These are phyloP conservation scores for Galemys pyrenaicus DNA, from an alignment of 2,113 vertebrate genomes.

Conservation along the genomic window DNA sequence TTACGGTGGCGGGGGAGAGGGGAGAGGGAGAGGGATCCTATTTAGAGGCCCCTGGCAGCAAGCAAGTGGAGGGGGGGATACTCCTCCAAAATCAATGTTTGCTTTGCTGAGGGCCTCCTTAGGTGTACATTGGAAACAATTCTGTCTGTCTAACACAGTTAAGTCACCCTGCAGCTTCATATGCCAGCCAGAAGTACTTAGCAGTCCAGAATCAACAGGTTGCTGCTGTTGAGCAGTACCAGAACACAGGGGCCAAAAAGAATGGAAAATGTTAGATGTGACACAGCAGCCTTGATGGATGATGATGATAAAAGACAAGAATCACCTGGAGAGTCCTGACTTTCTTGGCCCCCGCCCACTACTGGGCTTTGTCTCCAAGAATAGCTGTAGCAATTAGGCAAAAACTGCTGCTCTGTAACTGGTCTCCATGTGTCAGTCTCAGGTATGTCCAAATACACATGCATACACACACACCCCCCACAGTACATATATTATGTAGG, in stretches of 20 bases:
- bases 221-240: slow-evolving; percentile 74
- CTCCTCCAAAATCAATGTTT: slow-evolving; percentile 88
- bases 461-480: not conserved
- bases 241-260: slow-evolving; percentile 56
- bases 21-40: slow-evolving; percentile 82
- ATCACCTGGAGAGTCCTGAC: not conserved
- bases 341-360: not conserved
- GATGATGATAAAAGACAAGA: slow-evolving; percentile 62
- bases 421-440: not conserved
- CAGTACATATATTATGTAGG: not conserved
- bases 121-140: slow-evolving; percentile 88
- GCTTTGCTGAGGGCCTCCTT: slow-evolving; percentile 87
- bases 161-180: slow-evolving; percentile 80
- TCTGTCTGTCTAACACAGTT: slow-evolving; percentile 85
- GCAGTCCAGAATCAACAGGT: slow-evolving; percentile 86
- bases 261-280: slow-evolving; percentile 72
- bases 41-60: slow-evolving; percentile 86
- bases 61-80: slow-evolving; percentile 69
- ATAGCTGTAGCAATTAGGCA: not conserved
- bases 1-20: not conserved
- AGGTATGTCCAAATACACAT: not conserved
- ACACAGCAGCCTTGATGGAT: slow-evolving; percentile 48
- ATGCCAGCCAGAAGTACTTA: slow-evolving; percentile 80
- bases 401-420: not conserved
- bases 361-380: not conserved